Evolutionary conservation across 2,797 vertebrate genomes (phyloP).

Genomic region (Anguilla marmorata): DNA sequence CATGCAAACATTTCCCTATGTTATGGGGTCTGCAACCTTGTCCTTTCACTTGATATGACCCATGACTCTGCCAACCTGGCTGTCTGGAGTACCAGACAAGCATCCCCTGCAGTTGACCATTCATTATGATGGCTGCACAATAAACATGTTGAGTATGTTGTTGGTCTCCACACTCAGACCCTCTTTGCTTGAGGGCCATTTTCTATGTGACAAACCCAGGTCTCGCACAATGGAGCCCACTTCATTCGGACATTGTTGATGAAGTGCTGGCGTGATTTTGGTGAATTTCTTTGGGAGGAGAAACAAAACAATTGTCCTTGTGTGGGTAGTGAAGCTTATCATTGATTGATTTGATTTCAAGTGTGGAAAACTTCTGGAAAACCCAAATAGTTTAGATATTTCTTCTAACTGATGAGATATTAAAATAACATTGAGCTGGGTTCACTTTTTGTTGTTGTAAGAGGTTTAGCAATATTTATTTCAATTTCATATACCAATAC

Average conservation of each 20-base stretch:
- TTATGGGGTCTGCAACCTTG: neutral
- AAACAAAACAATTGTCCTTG: constrained; percentile 19
- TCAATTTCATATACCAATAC: neutral
- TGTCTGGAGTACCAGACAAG: constrained; percentile 26
- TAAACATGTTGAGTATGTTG: constrained; percentile 35
- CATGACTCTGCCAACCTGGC: neutral
- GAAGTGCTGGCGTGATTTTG: constrained; percentile 29
- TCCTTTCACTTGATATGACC: neutral
- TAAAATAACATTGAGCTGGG: neutral
- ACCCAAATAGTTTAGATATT: constrained; percentile 3
- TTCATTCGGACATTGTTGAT: constrained; percentile 34
- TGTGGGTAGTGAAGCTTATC: constrained; percentile 20
- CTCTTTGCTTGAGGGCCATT: constrained; percentile 32
- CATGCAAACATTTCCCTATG: neutral
- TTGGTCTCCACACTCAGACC: constrained; percentile 30
- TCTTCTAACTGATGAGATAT: neutral
- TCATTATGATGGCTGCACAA: constrained; percentile 24
- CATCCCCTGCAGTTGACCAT: constrained; percentile 7
- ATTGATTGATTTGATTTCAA: neutral
- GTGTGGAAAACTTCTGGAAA: constrained; percentile 1
- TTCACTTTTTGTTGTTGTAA: neutral
- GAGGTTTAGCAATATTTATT: neutral
- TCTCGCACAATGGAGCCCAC: constrained; percentile 33
- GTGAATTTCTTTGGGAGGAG: constrained; percentile 18
- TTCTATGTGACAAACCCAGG: constrained; percentile 29